Conservation (phyloP, 2,888 invertebrate genomes). For the Drosophila imparisetae region DNA sequence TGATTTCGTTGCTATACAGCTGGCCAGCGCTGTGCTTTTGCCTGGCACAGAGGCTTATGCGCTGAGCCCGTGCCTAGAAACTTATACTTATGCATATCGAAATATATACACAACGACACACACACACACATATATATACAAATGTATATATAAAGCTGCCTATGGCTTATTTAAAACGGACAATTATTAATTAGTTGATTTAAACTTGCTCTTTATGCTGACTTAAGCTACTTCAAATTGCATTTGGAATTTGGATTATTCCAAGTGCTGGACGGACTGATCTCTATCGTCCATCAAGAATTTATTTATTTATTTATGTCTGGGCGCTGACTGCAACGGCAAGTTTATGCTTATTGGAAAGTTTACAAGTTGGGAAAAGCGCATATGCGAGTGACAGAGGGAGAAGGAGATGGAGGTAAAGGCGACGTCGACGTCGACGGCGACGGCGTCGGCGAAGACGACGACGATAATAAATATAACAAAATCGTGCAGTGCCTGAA, state of each 20-base stretch:
- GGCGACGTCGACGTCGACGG: neutral
- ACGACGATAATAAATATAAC: slow-evolving; percentile 41
- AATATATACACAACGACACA: too few species aligned
- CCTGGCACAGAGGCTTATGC: neutral
- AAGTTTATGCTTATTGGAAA: neutral
- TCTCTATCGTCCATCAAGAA: neutral
- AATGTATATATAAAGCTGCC: neutral
- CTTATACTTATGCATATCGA: neutral
- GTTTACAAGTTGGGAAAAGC: neutral
- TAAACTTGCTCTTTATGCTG: neutral
- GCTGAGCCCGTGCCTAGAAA: neutral
- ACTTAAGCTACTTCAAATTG: neutral
- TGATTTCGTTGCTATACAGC: slow-evolving; percentile 32
- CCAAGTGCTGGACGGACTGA: neutral
- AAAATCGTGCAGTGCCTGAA: slow-evolving; percentile 31
- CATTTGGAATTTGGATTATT: neutral
- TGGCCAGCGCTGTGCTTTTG: slow-evolving; percentile 29
- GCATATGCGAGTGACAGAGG: neutral
- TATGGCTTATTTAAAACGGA: neutral
- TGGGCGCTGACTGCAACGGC: neutral
- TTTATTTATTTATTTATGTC: neutral
- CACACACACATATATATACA: neutral
- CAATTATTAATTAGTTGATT: neutral
- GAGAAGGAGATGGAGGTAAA: too few species aligned
- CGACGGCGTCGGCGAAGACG: slow-evolving; percentile 16